Evolutionary conservation across 2,113 vertebrate species (phyloP).

Genomic region (Fregetta grallaria): DNA sequence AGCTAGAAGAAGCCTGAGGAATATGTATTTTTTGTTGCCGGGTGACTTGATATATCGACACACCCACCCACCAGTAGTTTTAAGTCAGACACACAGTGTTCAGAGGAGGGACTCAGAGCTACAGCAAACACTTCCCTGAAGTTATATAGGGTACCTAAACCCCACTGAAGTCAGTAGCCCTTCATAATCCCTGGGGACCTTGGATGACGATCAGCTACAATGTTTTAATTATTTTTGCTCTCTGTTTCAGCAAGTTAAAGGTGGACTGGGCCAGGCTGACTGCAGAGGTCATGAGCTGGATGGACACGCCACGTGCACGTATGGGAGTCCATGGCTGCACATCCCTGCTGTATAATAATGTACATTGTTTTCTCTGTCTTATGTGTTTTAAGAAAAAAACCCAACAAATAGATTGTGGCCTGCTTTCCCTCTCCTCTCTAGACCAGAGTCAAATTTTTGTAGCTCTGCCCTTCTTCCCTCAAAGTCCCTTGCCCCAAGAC

Average conservation of each 20-base stretch:
- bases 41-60: not conserved
- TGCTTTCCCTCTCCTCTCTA: not conserved
- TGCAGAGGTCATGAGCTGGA: not conserved
- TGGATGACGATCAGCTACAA: not conserved
- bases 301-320: fast-evolving
- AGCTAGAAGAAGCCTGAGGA: not conserved
- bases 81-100: not conserved
- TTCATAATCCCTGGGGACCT: fast-evolving
- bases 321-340: not conserved
- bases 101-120: not conserved
- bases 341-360: not conserved
- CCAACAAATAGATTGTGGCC: not conserved
- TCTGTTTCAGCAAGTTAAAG: not conserved
- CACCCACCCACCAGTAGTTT: not conserved
- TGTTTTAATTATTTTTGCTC: not conserved
- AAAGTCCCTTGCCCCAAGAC: not conserved
- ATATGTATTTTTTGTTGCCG: not conserved
- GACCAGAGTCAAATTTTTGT: not conserved
- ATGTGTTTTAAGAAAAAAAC: not conserved
- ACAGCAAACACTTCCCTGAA: not conserved
- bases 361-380: not conserved
- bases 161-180: not conserved
- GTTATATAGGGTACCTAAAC: not conserved
- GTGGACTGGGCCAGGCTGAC: not conserved
- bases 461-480: not conserved